Conservation (phyloP, 2,113 vertebrate species). For the Pterocles burchelli region DNA sequence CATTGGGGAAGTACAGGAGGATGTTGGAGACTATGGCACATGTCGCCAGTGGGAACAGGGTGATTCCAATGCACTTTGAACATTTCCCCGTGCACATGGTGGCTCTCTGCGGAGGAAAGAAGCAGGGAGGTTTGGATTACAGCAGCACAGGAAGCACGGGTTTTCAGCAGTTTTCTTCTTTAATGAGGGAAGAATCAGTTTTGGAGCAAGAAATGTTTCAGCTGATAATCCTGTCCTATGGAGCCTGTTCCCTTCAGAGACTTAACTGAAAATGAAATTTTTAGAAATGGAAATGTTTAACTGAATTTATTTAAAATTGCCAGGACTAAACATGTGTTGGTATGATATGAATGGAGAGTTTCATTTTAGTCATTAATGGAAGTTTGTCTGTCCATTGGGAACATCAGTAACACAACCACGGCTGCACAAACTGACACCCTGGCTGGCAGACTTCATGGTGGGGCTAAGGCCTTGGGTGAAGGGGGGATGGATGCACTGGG, state of each 20-base stretch:
- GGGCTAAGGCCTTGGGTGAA: not conserved
- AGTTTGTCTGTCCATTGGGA: not conserved
- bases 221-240: not conserved
- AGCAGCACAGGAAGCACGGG: fast-evolving
- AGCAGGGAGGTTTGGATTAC: not conserved
- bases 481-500: fast-evolving
- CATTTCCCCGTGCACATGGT: constrained; percentile 66
- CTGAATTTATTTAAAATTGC: not conserved
- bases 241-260: not conserved
- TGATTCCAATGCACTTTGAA: constrained; percentile 46
- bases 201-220: not conserved
- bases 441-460: not conserved
- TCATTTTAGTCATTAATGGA: not conserved
- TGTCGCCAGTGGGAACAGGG: constrained; percentile 61
- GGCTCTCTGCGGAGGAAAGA: not conserved
- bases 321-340: not conserved
- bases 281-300: not conserved
- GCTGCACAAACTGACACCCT: not conserved
- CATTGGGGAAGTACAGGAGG: constrained; percentile 74
- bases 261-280: not conserved
- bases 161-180: not conserved
- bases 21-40: constrained; percentile 71
- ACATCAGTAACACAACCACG: not conserved
- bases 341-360: not conserved
- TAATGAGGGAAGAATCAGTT: not conserved